Base-by-base conservation (phyloP, 2,797 vertebrate species). In the Dryobates pubescens region DNA sequence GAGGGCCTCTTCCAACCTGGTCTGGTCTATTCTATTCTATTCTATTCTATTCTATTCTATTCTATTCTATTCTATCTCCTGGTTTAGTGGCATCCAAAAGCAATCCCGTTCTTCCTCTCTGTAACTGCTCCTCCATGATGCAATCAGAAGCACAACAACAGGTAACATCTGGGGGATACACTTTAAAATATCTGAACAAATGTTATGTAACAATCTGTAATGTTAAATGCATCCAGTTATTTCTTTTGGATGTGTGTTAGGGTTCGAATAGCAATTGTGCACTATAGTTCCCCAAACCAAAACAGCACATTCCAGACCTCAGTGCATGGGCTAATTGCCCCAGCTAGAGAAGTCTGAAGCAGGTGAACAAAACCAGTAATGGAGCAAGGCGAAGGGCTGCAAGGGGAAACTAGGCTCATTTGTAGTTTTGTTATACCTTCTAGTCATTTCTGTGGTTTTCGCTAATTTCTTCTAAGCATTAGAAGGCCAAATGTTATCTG, bases 291-390 rank as follows among this genome's bases (percentile, higher is more conserved):
- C 76, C 32, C 32, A 84, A 89, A 19, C 29, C 16, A 43, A 61
- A 65, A 43, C 18, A 24, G 9, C 4, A 69, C 6, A 19, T 53
- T 64, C 27, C 38, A 67, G 23, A 53, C 18, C 10, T 51, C 51
- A 57, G 0, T 12, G 6, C 20, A 12, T 0, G 1, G 9, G 17
- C 10, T 76, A 29, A 43, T 29, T 24, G 7, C 19, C 6, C 7
- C 30, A 30, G 17, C 7, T 43, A 69, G 32, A 78, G 58, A 89
- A 78, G 8, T 26, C 32, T 53, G 54, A 36, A 64, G 32, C 22
- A 67, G 38, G 13, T 27, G 34, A 84, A 62, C 63, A 36, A 82
- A 81, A 79, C 18, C 13, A 77, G 18, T 7, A 38, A 10, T 8
- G 38, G 26, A 82, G 2, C 29, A 53, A 65, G 34, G 3, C 13